phyloP scores from a whole-genome alignment of 1,140 invertebrate genomes.

The Hirudo medicinalis region DNA sequence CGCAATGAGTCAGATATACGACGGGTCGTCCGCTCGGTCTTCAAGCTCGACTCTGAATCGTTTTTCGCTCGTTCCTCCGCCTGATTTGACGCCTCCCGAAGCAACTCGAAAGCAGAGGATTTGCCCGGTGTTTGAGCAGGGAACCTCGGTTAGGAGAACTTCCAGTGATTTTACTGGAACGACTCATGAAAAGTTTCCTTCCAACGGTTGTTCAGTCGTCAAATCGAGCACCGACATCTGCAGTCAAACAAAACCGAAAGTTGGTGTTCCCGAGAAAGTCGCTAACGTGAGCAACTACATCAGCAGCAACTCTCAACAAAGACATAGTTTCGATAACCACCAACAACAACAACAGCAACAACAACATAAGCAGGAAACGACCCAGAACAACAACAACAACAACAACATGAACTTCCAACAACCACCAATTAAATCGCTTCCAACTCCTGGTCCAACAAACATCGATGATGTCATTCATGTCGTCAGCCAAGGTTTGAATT shows the following conservation, averaged over 20 bases:
- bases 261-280: not conserved
- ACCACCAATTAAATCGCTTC: too few relatives aligned
- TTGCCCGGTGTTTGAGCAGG: not conserved
- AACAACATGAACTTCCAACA: not conserved
- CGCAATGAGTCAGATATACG: not conserved
- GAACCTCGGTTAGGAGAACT: not conserved
- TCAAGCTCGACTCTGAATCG: too few relatives aligned
- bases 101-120: not conserved
- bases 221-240: not conserved
- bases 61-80: not conserved
- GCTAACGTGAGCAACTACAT: not conserved
- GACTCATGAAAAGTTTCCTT: not conserved
- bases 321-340: not conserved
- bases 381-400: not conserved
- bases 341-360: slow-evolving; percentile 6
- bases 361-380: not conserved
- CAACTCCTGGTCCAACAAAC: too few relatives aligned
- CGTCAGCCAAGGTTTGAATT: too few relatives aligned
- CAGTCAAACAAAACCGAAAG: not conserved
- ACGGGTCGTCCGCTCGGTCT: not conserved
- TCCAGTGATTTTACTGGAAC: not conserved
- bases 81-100: not conserved
- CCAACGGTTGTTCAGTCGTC: not conserved
- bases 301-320: not conserved
- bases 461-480: too few relatives aligned